Percentiles rank a stretch among this genome's conserved stretches.
These are phyloP conservation scores for Gryllus longicercus DNA, from an alignment of 2,888 invertebrate genomes.

Conservation along the genomic window DNA sequence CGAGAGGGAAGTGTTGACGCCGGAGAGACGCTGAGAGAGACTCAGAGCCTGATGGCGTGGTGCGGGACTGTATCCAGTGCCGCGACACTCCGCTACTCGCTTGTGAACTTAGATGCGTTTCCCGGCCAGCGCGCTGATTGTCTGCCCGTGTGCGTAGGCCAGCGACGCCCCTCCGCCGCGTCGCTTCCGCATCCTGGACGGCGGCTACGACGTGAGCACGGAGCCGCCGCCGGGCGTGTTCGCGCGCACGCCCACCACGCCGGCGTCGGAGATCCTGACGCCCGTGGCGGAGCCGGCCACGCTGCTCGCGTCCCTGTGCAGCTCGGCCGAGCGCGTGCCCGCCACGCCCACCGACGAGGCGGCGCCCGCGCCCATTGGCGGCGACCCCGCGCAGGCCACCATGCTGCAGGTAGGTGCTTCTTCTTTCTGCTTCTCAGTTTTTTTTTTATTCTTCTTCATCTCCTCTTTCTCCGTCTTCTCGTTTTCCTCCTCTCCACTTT, in stretches of 20 bases:
- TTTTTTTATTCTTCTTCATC: no score
- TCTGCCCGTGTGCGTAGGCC: no score
- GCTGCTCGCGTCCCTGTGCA: slow-evolving; percentile 60
- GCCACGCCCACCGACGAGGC: slow-evolving; percentile 42
- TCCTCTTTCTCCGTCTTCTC: background rate
- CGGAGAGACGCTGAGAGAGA: no score
- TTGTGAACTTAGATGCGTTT: no score
- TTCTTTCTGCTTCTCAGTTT: no score
- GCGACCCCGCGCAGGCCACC: slow-evolving; percentile 52
- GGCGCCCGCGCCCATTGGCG: slow-evolving; percentile 27
- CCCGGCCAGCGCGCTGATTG: no score
- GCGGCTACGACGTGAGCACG: slow-evolving; percentile 3
- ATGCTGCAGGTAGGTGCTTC: slow-evolving; percentile 51
- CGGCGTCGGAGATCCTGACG: slow-evolving; percentile 54
- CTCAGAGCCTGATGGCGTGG: no score
- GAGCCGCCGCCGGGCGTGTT: background rate
- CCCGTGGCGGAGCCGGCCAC: slow-evolving; percentile 59
- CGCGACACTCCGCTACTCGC: no score
- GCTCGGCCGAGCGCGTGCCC: slow-evolving; percentile 60
- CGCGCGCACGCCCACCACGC: slow-evolving; percentile 39
- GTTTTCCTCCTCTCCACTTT: background rate
- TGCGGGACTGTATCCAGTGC: no score
- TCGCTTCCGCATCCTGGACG: slow-evolving; percentile 6
- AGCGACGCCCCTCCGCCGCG: background rate
- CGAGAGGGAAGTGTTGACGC: no score